Evolutionary conservation across 2,113 vertebrate genomes (phyloP).

Genomic region (Motacilla tschutschensis): DNA sequence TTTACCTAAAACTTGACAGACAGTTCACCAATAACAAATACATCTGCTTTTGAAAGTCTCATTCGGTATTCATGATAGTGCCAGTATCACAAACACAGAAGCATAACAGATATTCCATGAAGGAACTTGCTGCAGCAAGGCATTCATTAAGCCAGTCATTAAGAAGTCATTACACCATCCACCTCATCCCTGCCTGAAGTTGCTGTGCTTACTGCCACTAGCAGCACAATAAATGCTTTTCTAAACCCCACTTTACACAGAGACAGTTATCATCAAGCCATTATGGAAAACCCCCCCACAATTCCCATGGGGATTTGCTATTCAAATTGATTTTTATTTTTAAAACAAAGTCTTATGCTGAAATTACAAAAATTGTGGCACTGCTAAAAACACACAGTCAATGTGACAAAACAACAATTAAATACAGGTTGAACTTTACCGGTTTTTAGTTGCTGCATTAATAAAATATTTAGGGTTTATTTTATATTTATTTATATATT

Average conservation of each 20-base stretch:
- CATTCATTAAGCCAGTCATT: background rate
- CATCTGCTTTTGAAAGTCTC: background rate
- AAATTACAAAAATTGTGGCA: background rate
- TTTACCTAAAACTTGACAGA: background rate
- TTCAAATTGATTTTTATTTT: background rate
- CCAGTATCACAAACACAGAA: background rate
- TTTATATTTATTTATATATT: too few species aligned
- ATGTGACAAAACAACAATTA: background rate
- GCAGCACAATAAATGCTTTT: fast-evolving
- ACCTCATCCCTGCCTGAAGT: background rate
- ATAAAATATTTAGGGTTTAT: background rate
- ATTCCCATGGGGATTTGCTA: background rate
- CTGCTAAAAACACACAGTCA: background rate
- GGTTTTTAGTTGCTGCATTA: background rate
- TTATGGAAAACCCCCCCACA: background rate
- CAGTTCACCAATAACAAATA: background rate
- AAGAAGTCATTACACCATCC: background rate
- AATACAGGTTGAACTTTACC: background rate
- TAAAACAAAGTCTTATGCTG: background rate
- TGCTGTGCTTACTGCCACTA: background rate
- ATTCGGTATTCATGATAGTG: background rate
- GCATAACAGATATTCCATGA: background rate
- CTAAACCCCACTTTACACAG: background rate
- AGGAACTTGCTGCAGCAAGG: background rate
- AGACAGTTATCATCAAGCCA: background rate